Conservation (phyloP, 2,888 invertebrate genomes). For the Flabesymbios commensalis region DNA sequence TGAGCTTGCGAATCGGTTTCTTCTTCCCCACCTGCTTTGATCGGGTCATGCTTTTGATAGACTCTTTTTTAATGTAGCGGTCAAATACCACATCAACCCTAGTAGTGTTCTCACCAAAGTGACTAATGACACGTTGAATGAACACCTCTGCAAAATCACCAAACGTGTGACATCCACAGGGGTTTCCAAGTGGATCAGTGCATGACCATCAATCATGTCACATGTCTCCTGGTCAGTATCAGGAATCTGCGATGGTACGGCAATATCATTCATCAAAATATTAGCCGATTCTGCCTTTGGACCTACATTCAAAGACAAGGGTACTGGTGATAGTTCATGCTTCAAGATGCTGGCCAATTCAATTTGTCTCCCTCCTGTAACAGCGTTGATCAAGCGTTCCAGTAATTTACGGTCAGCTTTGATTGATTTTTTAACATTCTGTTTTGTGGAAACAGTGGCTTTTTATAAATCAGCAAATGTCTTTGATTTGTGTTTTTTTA, state of each 20-base stretch:
- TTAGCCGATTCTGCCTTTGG: background rate
- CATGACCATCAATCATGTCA: background rate
- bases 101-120: background rate
- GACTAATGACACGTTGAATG: background rate
- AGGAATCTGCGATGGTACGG: background rate
- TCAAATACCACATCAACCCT: slow-evolving; percentile 4
- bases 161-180: no score
- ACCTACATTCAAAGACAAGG: background rate
- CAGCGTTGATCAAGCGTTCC: no score
- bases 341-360: background rate
- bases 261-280: background rate
- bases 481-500: no score
- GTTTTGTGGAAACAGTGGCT: no score
- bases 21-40: background rate
- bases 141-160: background rate
- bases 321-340: background rate
- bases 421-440: no score
- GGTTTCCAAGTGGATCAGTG: no score
- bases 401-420: no score
- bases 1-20: background rate
- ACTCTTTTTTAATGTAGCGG: background rate
- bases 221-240: background rate
- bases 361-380: background rate
- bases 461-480: no score
- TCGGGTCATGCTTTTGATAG: background rate